Evolutionary conservation across 1,140 invertebrate genomes (phyloP).

Genomic region (Scaptomyza montana): DNA sequence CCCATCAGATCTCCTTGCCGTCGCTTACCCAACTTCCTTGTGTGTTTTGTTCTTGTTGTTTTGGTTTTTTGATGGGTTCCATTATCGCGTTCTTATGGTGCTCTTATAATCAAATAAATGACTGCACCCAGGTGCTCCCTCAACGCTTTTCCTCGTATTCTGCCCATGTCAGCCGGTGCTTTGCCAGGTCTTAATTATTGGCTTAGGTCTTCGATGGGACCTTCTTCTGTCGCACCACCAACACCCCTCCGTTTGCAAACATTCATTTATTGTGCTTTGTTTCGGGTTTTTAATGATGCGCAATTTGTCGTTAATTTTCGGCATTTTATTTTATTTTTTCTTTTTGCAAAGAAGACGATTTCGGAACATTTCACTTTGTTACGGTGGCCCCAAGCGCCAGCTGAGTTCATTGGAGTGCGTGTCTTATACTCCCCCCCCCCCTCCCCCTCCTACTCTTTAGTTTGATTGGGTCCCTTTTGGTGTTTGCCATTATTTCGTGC

Average conservation of each 20-base stretch:
- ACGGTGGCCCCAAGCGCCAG: conserved; percentile 19
- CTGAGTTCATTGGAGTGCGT: conserved; percentile 39
- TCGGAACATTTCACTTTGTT: conserved; percentile 25
- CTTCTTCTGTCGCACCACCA: too few species aligned
- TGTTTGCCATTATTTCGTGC: conserved; percentile 48
- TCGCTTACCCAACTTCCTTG: too few species aligned
- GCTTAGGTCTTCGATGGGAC: conserved; percentile 9
- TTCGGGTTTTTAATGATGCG: conserved; percentile 74
- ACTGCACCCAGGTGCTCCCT: conserved; percentile 67
- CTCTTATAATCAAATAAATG: conserved; percentile 77
- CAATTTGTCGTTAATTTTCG: conserved; percentile 80
- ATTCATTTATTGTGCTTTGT: conserved; percentile 9
- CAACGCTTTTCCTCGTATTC: not conserved
- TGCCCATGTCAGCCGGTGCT: conserved; percentile 7
- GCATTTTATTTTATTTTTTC: conserved; percentile 76
- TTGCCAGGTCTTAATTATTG: conserved; percentile 46
- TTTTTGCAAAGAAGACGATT: conserved; percentile 36
- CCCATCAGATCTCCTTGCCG: not conserved
- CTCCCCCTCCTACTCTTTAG: not conserved
- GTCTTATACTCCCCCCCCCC: not conserved
- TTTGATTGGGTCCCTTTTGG: conserved; percentile 27
- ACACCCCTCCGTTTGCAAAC: not conserved
- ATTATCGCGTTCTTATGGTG: conserved; percentile 53
- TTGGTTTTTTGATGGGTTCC: conserved; percentile 40
- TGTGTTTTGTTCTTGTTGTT: conserved; percentile 9